These are phyloP conservation scores for Tiliqua scincoides DNA, from an alignment of 2,113 vertebrate genomes.

Conservation along the genomic window DNA sequence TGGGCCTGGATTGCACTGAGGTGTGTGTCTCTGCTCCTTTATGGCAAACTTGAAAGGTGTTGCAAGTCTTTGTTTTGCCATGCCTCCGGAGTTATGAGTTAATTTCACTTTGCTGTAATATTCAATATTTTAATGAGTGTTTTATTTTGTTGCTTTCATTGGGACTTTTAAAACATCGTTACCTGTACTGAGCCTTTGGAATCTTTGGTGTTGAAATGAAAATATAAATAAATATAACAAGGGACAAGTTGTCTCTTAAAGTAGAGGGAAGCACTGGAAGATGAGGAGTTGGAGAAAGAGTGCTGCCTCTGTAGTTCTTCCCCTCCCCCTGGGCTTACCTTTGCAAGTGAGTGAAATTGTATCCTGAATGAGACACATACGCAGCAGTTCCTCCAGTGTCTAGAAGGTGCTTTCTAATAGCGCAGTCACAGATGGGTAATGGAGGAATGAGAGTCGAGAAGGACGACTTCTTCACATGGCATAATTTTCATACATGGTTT, in stretches of 20 bases:
- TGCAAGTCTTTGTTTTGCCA: background rate
- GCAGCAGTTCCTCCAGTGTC: constrained; percentile 6
- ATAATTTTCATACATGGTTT: background rate
- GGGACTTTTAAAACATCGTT: background rate
- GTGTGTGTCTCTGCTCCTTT: background rate
- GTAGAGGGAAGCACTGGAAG: background rate
- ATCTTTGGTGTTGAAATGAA: background rate
- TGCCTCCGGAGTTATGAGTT: background rate
- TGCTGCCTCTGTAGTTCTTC: background rate
- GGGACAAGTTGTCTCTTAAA: background rate
- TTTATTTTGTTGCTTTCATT: background rate
- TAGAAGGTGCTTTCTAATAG: background rate
- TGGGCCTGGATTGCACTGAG: too few relatives aligned
- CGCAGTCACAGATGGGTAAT: background rate
- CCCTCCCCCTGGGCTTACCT: constrained; percentile 16
- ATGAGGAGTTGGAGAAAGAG: background rate
- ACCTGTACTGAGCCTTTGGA: background rate
- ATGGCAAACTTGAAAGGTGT: background rate
- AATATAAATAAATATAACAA: background rate
- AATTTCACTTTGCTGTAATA: background rate
- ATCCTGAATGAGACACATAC: background rate
- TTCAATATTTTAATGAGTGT: background rate
- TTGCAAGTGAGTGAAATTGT: constrained; percentile 27
- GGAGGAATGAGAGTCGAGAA: background rate
- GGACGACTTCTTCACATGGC: background rate